Evolutionary conservation across 2,113 vertebrate genomes (phyloP), one percentile per base, ranked within the genome.

Genomic region (Hirundichthys speculiger): DNA sequence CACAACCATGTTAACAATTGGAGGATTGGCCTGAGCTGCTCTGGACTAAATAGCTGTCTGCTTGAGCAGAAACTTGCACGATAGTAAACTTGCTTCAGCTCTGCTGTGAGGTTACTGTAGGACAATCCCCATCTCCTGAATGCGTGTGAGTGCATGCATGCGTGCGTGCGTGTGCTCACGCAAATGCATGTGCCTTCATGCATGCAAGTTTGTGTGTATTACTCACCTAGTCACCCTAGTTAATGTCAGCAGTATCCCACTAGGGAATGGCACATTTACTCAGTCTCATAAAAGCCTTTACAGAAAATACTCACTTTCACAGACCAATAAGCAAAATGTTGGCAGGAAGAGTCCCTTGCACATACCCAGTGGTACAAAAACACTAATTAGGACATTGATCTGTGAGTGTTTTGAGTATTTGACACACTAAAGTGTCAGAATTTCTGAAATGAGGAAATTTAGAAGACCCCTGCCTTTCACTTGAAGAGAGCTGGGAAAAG

Each of bases 41-140:
- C 20, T 57, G 20, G 1, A 54, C 42, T 58, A 60, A 64, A 73
- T 50, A 59, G 41, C 43, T 74, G 63, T 39, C 20, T 22, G 42
- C 41, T 55, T 38, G 38, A 69, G 52, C 18, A 3, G 27, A 80
- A 58, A 72, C 15, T 49, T 87, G 75, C 80, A 90, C 85, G 77
- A n/a, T 39, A 83, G 83, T 86, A 86, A 88, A 85, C 85, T 69
- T 13, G 20, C 0, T 8, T 62, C 56, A 43, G 21, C 56, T 79
- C 50, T 2, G 15, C 7, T 25, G 10, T 2, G 19, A 85, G 88
- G 89, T 92, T 90, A 91, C 80, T 89, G 13, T 20, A 13, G 79
- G 72, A 67, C 67, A 7, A 19, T 70, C 41, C 45, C 50, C 14
- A 24, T 72, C 41, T 69, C 34, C 54, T 68, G 41, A 24, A 38